Conservation (phyloP, 2,797 vertebrate species). For the Taenioides sp. region DNA sequence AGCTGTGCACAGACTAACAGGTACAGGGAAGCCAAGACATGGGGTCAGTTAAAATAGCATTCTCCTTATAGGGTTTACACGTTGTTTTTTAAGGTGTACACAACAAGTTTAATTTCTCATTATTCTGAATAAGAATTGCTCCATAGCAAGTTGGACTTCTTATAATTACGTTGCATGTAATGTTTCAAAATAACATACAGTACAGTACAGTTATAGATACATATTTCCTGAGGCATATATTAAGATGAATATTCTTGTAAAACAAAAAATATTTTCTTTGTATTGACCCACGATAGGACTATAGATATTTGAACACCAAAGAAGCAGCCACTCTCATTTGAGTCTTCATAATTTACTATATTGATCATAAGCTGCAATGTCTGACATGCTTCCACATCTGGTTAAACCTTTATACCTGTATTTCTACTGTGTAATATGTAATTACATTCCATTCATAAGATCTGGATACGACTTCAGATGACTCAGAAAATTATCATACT, state of each 20-base stretch:
- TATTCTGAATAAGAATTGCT: no score
- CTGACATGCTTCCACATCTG: neutral
- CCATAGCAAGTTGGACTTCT: no score
- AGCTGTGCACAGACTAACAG: conserved; percentile 25
- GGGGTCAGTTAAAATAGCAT: neutral
- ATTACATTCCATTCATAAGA: neutral
- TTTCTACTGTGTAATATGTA: neutral
- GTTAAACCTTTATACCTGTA: neutral
- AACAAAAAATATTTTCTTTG: neutral
- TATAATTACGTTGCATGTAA: neutral
- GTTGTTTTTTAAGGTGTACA: no score
- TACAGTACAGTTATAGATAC: neutral
- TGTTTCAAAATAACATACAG: neutral
- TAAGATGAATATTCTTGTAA: neutral
- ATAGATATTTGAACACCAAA: neutral
- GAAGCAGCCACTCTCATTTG: neutral
- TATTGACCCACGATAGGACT: neutral
- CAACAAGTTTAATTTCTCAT: no score
- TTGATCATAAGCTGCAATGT: neutral
- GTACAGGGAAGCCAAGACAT: neutral
- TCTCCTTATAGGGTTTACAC: neutral
- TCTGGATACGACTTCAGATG: neutral
- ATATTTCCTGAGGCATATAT: neutral
- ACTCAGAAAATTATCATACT: conserved; percentile 2
- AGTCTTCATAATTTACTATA: neutral